Evolutionary conservation across 2,888 invertebrate species (phyloP).

Genomic region (Drosophila neutralis): DNA sequence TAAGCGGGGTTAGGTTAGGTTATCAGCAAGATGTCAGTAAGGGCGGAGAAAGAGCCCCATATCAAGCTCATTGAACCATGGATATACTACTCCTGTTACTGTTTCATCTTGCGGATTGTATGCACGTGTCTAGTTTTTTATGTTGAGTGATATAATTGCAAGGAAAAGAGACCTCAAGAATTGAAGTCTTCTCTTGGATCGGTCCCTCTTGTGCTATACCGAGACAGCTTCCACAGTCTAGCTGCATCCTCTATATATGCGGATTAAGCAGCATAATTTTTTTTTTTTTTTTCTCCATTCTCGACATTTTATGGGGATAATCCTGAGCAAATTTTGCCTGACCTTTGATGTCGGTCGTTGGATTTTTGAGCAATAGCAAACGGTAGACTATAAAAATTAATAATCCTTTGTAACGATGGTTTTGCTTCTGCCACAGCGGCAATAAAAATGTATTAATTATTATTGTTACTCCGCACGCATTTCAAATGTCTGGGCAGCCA

Average conservation of each 20-base stretch:
- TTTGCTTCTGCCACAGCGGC: constrained; percentile 18
- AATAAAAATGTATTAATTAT: constrained; percentile 71
- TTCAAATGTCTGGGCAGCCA: constrained; percentile 25
- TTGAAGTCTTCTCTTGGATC: not conserved
- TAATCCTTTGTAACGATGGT: constrained; percentile 47
- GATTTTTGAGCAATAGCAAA: constrained; percentile 10
- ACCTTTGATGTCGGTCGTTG: constrained; percentile 16
- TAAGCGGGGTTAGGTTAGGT: not conserved
- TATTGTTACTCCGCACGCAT: constrained; percentile 71
- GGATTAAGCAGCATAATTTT: not conserved
- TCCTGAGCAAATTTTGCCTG: constrained; percentile 10
- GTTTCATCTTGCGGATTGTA: not conserved
- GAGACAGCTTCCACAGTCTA: not conserved
- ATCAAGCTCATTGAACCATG: not conserved
- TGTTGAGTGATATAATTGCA: not conserved
- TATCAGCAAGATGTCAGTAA: not conserved
- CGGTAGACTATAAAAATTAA: constrained; percentile 48
- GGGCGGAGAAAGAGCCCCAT: not conserved
- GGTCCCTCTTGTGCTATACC: not conserved
- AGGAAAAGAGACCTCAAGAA: not conserved
- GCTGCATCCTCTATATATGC: not conserved
- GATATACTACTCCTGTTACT: not conserved
- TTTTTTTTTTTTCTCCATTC: constrained; percentile 6
- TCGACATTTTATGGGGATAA: constrained; percentile 30
- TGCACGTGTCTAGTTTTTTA: not conserved